These are phyloP conservation scores for Cremastobaeus sp. DNA, from an alignment of 2,888 invertebrate genomes.

Conservation along the genomic window DNA sequence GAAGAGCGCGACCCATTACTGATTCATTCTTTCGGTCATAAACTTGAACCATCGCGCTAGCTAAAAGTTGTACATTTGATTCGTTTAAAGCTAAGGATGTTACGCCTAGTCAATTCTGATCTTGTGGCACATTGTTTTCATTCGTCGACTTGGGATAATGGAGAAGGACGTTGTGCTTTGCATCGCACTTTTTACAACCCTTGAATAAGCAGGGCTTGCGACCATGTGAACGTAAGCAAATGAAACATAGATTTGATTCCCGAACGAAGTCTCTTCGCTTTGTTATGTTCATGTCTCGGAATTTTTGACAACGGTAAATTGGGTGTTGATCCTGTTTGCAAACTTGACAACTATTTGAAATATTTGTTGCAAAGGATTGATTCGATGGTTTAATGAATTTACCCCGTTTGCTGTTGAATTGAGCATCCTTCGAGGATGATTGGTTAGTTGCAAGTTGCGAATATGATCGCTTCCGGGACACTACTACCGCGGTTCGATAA, in stretches of 20 bases:
- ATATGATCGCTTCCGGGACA: not conserved
- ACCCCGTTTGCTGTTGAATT: not conserved
- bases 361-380: not conserved
- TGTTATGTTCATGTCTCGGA: not conserved
- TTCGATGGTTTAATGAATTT: not conserved
- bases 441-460: no score
- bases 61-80: no score
- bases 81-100: no score
- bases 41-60: no score
- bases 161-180: not conserved
- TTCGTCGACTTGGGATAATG: no score
- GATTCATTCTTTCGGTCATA: no score
- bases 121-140: no score
- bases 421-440: no score
- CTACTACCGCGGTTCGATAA: conserved; percentile 14
- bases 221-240: not conserved
- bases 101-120: no score
- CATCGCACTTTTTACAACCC: not conserved
- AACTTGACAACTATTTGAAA: not conserved
- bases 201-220: not conserved
- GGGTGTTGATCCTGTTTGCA: not conserved
- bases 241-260: not conserved
- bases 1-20: no score
- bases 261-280: not conserved
- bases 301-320: not conserved